phyloP scores from a whole-genome alignment of 2,113 vertebrate species.

The Amia ocellicauda region DNA sequence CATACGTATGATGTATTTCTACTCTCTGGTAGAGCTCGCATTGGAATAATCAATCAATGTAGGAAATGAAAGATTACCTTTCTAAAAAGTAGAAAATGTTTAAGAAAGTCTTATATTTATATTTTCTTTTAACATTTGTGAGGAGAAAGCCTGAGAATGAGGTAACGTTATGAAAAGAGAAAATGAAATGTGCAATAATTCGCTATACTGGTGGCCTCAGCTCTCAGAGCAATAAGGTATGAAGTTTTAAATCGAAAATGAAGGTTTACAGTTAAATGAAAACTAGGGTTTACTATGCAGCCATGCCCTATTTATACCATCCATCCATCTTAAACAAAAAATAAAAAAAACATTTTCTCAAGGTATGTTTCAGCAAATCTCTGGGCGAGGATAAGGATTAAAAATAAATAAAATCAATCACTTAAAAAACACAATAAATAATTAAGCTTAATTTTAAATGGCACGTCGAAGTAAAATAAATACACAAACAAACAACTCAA shows the following conservation, averaged over 20 bases:
- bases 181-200: slow-evolving; percentile 1
- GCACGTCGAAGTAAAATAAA: too few relatives aligned
- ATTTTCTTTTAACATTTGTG: slow-evolving; percentile 24
- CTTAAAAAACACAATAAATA: too few relatives aligned
- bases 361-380: too few relatives aligned
- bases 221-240: slow-evolving; percentile 9
- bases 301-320: neutral
- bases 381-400: too few relatives aligned
- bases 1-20: slow-evolving; percentile 47
- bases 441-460: too few relatives aligned
- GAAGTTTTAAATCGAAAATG: slow-evolving; percentile 10
- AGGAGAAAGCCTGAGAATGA: slow-evolving; percentile 15
- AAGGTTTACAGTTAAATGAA: slow-evolving; percentile 5
- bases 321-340: neutral
- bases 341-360: too few relatives aligned
- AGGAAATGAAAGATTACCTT: slow-evolving; percentile 37
- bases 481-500: too few relatives aligned
- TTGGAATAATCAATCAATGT: slow-evolving; percentile 44
- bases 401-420: too few relatives aligned
- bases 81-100: slow-evolving; percentile 34
- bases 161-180: neutral
- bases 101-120: slow-evolving; percentile 34
- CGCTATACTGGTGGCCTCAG: slow-evolving; percentile 4
- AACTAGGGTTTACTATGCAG: neutral
- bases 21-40: slow-evolving; percentile 31